Evolutionary conservation across 1,140 invertebrate species (phyloP).

Genomic region (Proctacanthus coquilletti): DNA sequence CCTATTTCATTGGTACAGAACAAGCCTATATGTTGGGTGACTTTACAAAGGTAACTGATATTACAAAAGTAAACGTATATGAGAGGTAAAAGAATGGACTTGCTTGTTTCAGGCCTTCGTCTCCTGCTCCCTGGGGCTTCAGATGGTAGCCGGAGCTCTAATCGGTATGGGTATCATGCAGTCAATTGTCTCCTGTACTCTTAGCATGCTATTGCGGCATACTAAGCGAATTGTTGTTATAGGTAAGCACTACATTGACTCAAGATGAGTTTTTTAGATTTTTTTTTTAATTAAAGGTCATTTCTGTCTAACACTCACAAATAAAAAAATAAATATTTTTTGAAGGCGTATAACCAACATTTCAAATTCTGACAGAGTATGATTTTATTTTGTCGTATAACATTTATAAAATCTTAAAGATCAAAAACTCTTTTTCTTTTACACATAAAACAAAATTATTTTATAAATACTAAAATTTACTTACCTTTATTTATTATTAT

Average conservation of each 20-base stretch:
- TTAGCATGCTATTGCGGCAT: conserved; percentile 47
- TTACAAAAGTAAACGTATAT: neutral
- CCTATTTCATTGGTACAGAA: conserved; percentile 49
- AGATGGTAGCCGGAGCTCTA: conserved; percentile 41
- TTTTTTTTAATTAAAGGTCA: no score
- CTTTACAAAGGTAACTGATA: conserved; percentile 39
- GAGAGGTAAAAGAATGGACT: neutral
- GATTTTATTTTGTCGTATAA: no score
- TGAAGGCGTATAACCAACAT: no score
- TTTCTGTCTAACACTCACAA: no score
- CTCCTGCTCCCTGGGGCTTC: conserved; percentile 41
- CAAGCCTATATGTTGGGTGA: conserved; percentile 51
- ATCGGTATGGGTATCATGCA: conserved; percentile 45
- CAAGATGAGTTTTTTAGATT: no score
- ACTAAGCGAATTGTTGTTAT: conserved; percentile 46
- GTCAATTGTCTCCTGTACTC: conserved; percentile 44
- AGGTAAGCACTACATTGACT: no score
- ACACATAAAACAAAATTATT: neutral
- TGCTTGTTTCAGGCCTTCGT: conserved; percentile 17
- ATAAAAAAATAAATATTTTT: no score
- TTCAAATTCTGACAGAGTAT: no score
- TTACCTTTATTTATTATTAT: no score
- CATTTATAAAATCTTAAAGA: neutral
- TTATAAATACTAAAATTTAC: neutral
- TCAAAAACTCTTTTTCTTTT: neutral